These are phyloP conservation scores for Tridacna gigas DNA, from an alignment of 2,888 invertebrate genomes.

Conservation along the genomic window DNA sequence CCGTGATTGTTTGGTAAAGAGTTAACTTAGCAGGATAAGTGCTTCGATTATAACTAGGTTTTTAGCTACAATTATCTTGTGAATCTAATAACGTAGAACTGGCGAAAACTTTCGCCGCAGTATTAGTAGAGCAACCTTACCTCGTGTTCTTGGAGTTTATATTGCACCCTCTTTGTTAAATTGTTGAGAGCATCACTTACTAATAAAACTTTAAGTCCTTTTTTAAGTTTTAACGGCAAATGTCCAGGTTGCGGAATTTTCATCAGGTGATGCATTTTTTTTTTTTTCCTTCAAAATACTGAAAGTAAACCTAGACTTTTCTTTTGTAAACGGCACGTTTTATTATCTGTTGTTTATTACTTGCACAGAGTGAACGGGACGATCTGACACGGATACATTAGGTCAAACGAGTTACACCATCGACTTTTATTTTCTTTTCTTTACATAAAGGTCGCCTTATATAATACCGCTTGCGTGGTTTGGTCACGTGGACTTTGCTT, in stretches of 20 bases:
- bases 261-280: neutral
- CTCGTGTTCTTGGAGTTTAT: conserved; percentile 28
- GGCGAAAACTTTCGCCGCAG: no score
- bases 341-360: neutral
- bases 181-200: conserved; percentile 21
- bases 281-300: neutral
- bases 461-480: neutral
- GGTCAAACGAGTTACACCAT: neutral
- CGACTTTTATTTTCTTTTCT: neutral
- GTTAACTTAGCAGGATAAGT: no score
- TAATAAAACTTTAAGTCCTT: conserved; percentile 24
- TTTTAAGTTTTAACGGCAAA: conserved; percentile 7
- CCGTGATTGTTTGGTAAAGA: no score
- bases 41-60: no score
- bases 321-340: neutral
- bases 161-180: conserved; percentile 32
- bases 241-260: conserved; percentile 25
- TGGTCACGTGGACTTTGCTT: no score
- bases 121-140: conserved; percentile 34
- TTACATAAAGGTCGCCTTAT: neutral
- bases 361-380: no score
- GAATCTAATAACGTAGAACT: no score
- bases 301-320: no score
- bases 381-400: neutral
- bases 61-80: no score